These are phyloP conservation scores for Phylloscopus trochilus DNA, from an alignment of 2,113 vertebrate species.

Conservation along the genomic window DNA sequence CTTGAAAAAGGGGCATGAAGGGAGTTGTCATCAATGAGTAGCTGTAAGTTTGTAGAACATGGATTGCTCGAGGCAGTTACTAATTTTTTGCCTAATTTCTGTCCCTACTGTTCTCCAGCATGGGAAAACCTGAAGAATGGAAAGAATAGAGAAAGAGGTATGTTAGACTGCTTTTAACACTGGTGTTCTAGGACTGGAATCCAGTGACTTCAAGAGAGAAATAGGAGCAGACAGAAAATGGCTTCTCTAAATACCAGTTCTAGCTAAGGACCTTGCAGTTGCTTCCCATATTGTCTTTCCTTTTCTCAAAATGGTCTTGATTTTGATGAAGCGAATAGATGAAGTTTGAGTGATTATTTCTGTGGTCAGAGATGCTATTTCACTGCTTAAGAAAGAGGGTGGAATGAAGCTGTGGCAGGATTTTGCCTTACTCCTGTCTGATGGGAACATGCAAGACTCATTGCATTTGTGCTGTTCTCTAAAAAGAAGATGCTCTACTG, in stretches of 20 bases:
- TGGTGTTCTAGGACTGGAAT: not conserved
- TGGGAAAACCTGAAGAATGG: not conserved
- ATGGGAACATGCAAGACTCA: not conserved
- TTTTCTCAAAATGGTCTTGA: not conserved
- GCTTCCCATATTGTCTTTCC: not conserved
- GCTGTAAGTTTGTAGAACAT: not conserved
- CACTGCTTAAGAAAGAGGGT: not conserved
- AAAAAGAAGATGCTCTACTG: not conserved
- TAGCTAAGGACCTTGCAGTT: not conserved
- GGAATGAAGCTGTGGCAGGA: not conserved
- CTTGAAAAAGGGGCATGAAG: not conserved
- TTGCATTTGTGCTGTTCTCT: not conserved
- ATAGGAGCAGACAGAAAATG: not conserved
- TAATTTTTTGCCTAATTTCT: not conserved
- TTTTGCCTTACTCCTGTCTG: not conserved
- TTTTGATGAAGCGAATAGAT: not conserved
- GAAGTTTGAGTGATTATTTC: not conserved
- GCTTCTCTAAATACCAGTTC: not conserved
- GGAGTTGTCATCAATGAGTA: not conserved
- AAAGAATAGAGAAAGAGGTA: not conserved
- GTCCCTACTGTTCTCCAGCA: not conserved
- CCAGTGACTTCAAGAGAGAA: not conserved
- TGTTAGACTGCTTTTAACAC: not conserved
- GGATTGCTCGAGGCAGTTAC: not conserved
- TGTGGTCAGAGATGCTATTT: not conserved